Base-by-base conservation (phyloP, 2,888 invertebrate species). In the Entomobrya multifasciata region DNA sequence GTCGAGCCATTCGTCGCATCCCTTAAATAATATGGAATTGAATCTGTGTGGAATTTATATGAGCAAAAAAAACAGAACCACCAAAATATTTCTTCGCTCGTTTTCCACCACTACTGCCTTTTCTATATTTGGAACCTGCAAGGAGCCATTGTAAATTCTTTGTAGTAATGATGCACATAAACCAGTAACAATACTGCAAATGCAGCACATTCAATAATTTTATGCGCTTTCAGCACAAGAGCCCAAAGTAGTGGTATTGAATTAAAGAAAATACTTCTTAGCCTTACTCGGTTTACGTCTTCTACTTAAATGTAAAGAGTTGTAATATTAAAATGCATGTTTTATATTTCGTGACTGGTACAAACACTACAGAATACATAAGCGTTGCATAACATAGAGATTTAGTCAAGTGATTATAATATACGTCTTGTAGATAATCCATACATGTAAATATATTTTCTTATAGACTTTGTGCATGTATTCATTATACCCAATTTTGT, bases 121-220 rank as follows among this genome's bases (percentile, higher is more conserved):
- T 57, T 62, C 27, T 70, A 4, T 20, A 0, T 41, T 4, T n/a
- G n/a, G n/a, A n/a, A n/a, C 30, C 62, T 62, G 62, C 15, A 15
- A 27, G 74, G 74, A 22, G 52, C 52, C 30, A 62, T 62, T 62
- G 27, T 62, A 62, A 62, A 62, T 62, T 62, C 62, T n/a, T 62
- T 25, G n/a, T 25, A 57, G 62, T 62, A 47, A 70, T 70, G 47
- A 70, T 70, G 44, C 22, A 70, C 70, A 70, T 70, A 70, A 70
- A 57, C 30, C 49, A 49, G 62, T 62, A 65, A 44, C 62, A 78
- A 78, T 78, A 62, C 36, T 78, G 78, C 78, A 65, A 47, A 60
- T 65, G 62, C 78, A 78, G 78, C 78, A 78, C 62, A 62, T 78
- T 78, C 41, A 36, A 41, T 62, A 41, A 62, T 55, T 70, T 78